Percentiles rank a stretch among this genome's conserved stretches.
These are phyloP conservation scores for Phortica magna DNA, from an alignment of 2,888 invertebrate genomes.

Conservation along the genomic window DNA sequence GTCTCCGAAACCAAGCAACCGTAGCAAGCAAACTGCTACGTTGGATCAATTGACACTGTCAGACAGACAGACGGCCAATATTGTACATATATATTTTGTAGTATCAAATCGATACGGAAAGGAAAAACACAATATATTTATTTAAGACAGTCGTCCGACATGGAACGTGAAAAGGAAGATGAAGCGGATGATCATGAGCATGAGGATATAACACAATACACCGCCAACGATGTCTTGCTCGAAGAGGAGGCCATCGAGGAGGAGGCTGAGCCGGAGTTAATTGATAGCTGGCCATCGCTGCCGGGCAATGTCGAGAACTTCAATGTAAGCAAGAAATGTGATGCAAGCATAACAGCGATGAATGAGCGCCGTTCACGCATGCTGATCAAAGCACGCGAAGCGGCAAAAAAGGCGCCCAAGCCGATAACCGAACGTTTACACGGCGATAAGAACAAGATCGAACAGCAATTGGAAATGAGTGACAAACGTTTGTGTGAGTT, in stretches of 20 bases:
- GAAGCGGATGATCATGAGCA: not conserved
- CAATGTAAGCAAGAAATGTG: not conserved
- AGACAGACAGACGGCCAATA: too few relatives aligned
- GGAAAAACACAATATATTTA: not conserved
- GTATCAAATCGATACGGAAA: too few relatives aligned
- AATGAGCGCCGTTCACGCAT: not conserved
- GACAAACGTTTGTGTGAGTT: not conserved
- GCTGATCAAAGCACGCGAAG: not conserved
- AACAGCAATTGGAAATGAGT: not conserved
- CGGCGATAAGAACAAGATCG: conserved; percentile 77
- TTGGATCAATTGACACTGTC: too few relatives aligned
- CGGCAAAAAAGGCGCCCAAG: conserved; percentile 46
- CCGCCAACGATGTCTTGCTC: not conserved
- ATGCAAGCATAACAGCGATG: not conserved
- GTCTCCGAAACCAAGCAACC: too few relatives aligned
- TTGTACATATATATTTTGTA: too few relatives aligned
- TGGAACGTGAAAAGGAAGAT: not conserved
- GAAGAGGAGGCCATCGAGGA: not conserved
- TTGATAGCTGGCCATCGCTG: conserved; percentile 9
- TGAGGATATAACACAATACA: not conserved
- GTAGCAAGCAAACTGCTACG: too few relatives aligned
- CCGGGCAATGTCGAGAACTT: not conserved
- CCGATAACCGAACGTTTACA: conserved; percentile 50
- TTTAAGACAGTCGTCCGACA: not conserved
- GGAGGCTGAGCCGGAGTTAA: not conserved